Base-by-base conservation (phyloP, 2,888 invertebrate genomes). In the Dynastes maya region DNA sequence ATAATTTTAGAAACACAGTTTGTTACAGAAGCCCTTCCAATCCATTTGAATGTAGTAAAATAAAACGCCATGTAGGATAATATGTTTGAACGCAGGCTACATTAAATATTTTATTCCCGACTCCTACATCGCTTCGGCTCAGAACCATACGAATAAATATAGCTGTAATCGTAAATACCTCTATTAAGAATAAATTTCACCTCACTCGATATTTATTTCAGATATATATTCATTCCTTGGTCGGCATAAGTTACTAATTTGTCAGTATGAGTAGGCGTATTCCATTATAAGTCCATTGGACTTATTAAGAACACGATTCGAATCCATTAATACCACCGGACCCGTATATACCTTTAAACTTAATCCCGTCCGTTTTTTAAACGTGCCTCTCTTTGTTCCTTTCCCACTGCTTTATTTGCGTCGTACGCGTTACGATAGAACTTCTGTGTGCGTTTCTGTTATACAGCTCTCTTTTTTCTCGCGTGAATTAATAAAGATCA, bases 251-350 rank as follows among this genome's bases (percentile, higher is more conserved):
- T 72, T 72, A 72, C 72, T 77, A 77, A 77, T 70, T 61, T 70
- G 64, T 63, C 71, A 70, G 67, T 77, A 77, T 77, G 77, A 77
- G 77, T 63, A 71, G 77, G 77, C 77, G 77, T 70, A 64, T 77
- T 77, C 64, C 70, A 77, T 77, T 77, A 71, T 77, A 64, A 13
- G 71, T 40, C 63, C 51, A 71, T 40, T 72, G 58, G 72, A 58
- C 72, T 72, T 72, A 72, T 72, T 72, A 72, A 72, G 72, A 72
- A 72, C 72, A 55, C 72, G 72, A 40, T 61, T 72, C 72, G 72
- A 40, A 58, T 72, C 58, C 72, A 72, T 72, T 72, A 72, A 72
- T 72, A 49, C 55, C 67, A 13, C 13, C 58, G 37, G 55, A 72
- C 61, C 27, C 40, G 37, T 40, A 16, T 40, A 58, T 22, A 72